Evolutionary conservation across 2,888 invertebrate species (phyloP).

Genomic region (Portevinia maculata): DNA sequence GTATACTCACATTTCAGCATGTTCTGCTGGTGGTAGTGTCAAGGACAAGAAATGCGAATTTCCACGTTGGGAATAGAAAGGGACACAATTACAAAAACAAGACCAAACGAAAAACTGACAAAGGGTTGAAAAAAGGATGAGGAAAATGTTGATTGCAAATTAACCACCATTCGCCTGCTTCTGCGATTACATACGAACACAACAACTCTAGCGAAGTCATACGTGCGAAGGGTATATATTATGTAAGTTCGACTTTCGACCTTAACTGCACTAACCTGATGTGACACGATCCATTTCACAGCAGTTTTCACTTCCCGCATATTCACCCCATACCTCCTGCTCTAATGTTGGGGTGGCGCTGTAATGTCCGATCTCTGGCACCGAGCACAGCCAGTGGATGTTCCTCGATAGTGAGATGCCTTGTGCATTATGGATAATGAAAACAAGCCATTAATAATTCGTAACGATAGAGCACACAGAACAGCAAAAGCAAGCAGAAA

Average conservation of each 20-base stretch:
- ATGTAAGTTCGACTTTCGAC: conserved; percentile 53
- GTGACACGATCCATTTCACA: conserved; percentile 71
- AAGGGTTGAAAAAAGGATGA: conserved; percentile 6
- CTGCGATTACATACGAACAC: conserved; percentile 1
- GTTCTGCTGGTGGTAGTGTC: conserved; percentile 49
- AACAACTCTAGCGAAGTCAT: conserved; percentile 17
- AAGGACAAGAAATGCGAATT: conserved; percentile 58
- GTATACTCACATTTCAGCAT: conserved; percentile 55
- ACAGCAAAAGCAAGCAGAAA: conserved; percentile 6
- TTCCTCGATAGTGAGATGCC: conserved; percentile 72
- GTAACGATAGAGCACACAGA: conserved; percentile 64
- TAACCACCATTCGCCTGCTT: conserved; percentile 25
- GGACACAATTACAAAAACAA: conserved; percentile 20
- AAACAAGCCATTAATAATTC: conserved; percentile 73
- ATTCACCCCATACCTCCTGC: neutral
- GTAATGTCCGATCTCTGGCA: conserved; percentile 44
- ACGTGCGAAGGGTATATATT: neutral
- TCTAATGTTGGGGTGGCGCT: conserved; percentile 26
- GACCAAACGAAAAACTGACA: conserved; percentile 22
- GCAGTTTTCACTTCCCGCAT: conserved; percentile 48
- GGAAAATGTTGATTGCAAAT: conserved; percentile 46
- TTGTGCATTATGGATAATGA: conserved; percentile 73
- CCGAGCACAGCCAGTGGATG: conserved; percentile 4
- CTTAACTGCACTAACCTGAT: conserved; percentile 71
- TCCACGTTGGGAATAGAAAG: conserved; percentile 28